Conservation (phyloP, 2,797 vertebrate species). For the Tokudaia muenninki region DNA sequence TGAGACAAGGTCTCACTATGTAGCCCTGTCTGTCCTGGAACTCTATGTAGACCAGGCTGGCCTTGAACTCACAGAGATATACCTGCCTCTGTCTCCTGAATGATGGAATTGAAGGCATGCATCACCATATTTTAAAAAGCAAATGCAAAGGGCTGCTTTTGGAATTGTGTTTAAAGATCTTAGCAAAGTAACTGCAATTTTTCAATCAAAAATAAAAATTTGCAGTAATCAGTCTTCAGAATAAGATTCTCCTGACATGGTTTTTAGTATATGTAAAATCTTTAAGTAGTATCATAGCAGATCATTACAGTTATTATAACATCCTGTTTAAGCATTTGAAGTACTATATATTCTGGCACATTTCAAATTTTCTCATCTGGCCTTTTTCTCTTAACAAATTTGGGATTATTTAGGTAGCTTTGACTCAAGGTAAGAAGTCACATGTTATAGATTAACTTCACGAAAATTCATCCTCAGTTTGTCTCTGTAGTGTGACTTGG, state of each 20-base stretch:
- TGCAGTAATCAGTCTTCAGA: conserved; percentile 54
- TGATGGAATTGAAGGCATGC: neutral
- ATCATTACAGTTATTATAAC: conserved; percentile 47
- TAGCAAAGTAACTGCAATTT: conserved; percentile 64
- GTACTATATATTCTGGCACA: conserved; percentile 13
- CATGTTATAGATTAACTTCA: conserved; percentile 52
- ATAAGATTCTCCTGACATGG: conserved; percentile 56
- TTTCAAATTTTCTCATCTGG: conserved; percentile 36
- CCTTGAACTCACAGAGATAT: neutral
- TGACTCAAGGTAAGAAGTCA: conserved; percentile 54
- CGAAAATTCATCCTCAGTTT: conserved; percentile 64
- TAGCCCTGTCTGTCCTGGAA: neutral
- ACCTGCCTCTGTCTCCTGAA: neutral
- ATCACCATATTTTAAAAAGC: neutral
- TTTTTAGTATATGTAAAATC: conserved; percentile 48
- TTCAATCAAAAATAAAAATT: conserved; percentile 47
- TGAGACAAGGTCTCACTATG: neutral
- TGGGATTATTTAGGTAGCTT: conserved; percentile 59
- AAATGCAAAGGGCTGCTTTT: conserved; percentile 31
- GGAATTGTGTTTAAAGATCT: conserved; percentile 65
- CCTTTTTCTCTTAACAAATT: conserved; percentile 51
- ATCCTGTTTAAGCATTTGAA: conserved; percentile 61
- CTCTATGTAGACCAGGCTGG: neutral
- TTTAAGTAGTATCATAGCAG: conserved; percentile 33
- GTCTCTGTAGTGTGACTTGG: conserved; percentile 43